These are phyloP conservation scores for Acanthiza pusilla DNA, from an alignment of 2,797 vertebrate genomes.

Conservation along the genomic window DNA sequence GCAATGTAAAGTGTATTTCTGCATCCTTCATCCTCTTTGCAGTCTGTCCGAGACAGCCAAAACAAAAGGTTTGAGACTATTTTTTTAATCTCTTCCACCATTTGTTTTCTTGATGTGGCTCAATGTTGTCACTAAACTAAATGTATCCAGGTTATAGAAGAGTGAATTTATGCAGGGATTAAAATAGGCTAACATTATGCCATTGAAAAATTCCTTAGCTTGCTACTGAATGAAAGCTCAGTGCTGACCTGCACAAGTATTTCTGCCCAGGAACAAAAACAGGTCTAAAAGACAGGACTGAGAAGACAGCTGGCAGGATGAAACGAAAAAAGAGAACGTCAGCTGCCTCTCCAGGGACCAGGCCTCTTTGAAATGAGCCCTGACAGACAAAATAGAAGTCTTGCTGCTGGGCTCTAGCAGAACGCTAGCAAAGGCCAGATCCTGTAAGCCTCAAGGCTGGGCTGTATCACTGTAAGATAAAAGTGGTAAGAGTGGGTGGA, in stretches of 20 bases:
- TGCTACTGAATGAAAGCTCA: constrained; percentile 5
- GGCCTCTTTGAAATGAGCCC: constrained; percentile 17
- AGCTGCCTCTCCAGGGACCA: neutral
- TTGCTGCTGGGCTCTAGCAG: constrained; percentile 6
- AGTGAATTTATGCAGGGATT: constrained; percentile 4
- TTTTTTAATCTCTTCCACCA: neutral
- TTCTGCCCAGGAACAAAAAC: constrained; percentile 37
- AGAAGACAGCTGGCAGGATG: constrained; percentile 51
- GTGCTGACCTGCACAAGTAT: constrained; percentile 7
- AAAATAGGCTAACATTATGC: neutral
- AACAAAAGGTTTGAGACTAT: neutral
- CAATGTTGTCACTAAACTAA: neutral
- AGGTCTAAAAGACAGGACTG: constrained; percentile 31
- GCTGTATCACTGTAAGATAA: neutral
- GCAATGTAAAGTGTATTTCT: neutral
- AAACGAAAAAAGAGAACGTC: constrained; percentile 44
- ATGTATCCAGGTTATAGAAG: neutral
- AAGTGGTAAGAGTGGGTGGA: neutral
- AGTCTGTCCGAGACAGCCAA: neutral
- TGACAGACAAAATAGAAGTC: constrained; percentile 1
- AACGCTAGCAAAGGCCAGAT: neutral
- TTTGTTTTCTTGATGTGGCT: constrained; percentile 1
- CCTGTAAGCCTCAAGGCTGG: neutral
- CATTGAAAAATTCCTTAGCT: constrained; percentile 18
- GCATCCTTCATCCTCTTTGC: neutral